Conservation (phyloP, 2,113 vertebrate genomes). For the Castor canadensis region DNA sequence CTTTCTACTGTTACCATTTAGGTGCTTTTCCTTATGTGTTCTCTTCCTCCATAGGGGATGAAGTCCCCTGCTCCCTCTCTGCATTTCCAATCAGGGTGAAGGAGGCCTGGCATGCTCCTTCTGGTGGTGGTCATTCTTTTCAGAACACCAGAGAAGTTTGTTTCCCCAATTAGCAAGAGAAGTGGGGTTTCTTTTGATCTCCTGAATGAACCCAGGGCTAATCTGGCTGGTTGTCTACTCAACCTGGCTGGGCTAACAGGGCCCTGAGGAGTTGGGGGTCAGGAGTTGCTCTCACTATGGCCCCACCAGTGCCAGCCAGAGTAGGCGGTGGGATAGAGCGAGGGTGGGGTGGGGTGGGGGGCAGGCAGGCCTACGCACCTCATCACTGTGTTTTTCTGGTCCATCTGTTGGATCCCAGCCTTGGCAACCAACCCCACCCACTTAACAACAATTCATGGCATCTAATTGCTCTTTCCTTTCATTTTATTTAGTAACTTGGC, state of each 20-base stretch:
- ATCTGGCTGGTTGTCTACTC: background rate
- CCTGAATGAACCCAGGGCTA: background rate
- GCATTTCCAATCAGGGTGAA: background rate
- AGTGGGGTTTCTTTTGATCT: background rate
- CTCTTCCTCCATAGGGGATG: background rate
- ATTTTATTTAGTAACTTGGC: constrained; percentile 84
- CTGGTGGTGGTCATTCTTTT: background rate
- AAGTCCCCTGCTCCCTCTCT: too few species aligned
- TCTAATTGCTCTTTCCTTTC: constrained; percentile 83
- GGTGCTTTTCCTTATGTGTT: background rate
- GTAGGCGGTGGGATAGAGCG: rapidly evolving
- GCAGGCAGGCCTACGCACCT: rapidly evolving
- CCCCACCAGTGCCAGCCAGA: background rate
- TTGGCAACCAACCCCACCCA: constrained; percentile 61
- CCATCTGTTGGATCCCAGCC: constrained; percentile 39
- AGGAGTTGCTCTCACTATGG: background rate
- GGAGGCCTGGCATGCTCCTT: background rate
- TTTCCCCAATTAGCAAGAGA: background rate
- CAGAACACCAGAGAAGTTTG: background rate
- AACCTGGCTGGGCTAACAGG: background rate
- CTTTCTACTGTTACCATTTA: background rate
- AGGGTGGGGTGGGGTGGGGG: background rate
- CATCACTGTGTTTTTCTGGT: constrained; percentile 32
- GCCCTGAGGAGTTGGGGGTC: background rate
- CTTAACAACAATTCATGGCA: constrained; percentile 78